phyloP scores from a whole-genome alignment of 2,113 vertebrate species.

The Gasterosteus aculeatus region DNA sequence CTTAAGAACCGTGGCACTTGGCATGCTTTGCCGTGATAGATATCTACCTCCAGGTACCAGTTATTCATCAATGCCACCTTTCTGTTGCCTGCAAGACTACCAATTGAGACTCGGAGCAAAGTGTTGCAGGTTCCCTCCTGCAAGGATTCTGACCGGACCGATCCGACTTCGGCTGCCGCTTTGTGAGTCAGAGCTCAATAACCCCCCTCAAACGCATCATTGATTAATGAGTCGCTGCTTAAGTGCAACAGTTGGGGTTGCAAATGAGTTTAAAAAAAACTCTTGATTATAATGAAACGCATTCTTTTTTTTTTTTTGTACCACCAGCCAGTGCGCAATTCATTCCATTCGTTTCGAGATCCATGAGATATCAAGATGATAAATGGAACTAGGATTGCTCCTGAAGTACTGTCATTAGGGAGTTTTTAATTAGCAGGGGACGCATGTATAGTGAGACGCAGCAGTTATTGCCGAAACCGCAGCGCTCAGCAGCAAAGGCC shows the following conservation, averaged over 20 bases:
- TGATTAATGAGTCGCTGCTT: conserved; percentile 58
- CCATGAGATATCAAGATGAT: conserved; percentile 53
- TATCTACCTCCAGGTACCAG: conserved; percentile 56
- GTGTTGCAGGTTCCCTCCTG: not conserved
- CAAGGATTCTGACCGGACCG: conserved; percentile 7
- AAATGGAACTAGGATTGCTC: conserved; percentile 47
- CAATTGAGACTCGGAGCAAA: conserved; percentile 26
- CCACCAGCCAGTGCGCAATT: conserved; percentile 17
- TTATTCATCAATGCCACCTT: conserved; percentile 70
- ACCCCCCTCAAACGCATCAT: conserved; percentile 43
- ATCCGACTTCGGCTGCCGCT: conserved; percentile 15
- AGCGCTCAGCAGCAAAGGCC: conserved; percentile 32
- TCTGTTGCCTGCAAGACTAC: conserved; percentile 36
- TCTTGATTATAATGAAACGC: conserved; percentile 56
- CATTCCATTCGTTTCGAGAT: conserved; percentile 50
- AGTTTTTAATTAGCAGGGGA: conserved; percentile 64
- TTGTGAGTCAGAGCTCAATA: conserved; percentile 58
- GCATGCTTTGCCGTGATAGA: conserved; percentile 65
- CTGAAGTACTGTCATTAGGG: conserved; percentile 58
- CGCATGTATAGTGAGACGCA: conserved; percentile 37
- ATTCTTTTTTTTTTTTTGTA: not conserved
- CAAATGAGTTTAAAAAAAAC: conserved; percentile 37
- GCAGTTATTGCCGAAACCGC: conserved; percentile 22
- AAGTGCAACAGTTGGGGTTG: conserved; percentile 55
- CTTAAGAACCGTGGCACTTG: conserved; percentile 63